Base-by-base conservation (phyloP, 2,113 vertebrate genomes). In the Trinectes maculatus region DNA sequence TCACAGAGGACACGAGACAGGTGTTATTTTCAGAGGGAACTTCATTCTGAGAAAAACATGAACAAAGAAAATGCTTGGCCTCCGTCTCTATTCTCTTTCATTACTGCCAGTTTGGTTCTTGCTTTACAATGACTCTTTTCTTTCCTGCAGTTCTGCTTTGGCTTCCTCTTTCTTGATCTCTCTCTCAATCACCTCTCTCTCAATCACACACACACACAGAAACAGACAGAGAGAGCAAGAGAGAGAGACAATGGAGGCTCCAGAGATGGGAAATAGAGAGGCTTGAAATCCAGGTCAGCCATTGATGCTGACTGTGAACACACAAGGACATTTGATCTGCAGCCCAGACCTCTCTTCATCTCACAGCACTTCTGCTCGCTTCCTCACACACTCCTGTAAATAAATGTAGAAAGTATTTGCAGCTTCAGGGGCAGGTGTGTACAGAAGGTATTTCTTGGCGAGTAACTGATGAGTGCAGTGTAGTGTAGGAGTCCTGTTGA, bases 241-340 rank as follows among this genome's bases (percentile, higher is more conserved):
- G 31, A 47, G 3, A 40, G 3, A 61, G 19, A 71, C 40, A 71
- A 77, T 40, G 44, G 18, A 63, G 66, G 57, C 71, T 64, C 48
- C 3, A 2, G 57, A 72, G 72, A 72, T 25, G 4, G 18, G n/a
- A 76, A 49, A 62, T 26, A 54, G 65, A 71, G 77, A 70, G 49
- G 60, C 58, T 72, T 52, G 53, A 81, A 74, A 72, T 70, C 62
- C 42, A 78, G 80, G 83, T 85, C 76, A 69, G 24, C 25, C 47
- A 49, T 34, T 71, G 43, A 82, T 55, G 22, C 53, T 11, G 44
- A 74, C 69, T 71, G 79, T 74, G 44, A 77, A 58, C 43, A 52
- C 66, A 57, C 28, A 16, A 16, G 22, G 76, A 86, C 56, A 74
- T 82, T 64, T 80, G 83, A 82, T 71, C 70, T 54, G 76, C n/a